Base-by-base conservation (phyloP, 1,140 invertebrate genomes). In the Ips typographus region DNA sequence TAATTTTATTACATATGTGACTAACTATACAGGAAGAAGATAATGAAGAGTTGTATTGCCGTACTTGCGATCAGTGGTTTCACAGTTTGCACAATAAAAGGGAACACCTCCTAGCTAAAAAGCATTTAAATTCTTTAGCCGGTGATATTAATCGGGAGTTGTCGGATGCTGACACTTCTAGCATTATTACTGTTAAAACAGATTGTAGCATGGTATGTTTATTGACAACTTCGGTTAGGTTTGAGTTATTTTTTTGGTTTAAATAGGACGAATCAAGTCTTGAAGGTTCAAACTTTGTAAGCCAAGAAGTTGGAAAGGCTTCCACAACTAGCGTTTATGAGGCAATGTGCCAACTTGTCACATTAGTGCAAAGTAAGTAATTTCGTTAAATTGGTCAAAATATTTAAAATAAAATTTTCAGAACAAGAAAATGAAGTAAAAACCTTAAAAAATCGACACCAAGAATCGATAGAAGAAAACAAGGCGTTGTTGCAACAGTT, bases 41-140 rank as follows among this genome's bases (percentile, higher is more conserved):
- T 72, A 83, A 84, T 77, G 83, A 84, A 77, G 83, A 84, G 73
- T 75, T 87, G 51, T 85, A 86, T 72, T 87, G 85, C 75, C 77
- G 82, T 52, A 83, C 84, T 6, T 87, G 85, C 78, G 83, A 86
- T 73, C 82, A 85, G 73, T 85, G 83, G 78, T 87, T 87, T 74
- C 85, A 82, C 67, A 84, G 83, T 65, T 72, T 85, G 39, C 85
- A 86, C 70, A 87, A 87, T 73, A 86, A 86, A 77, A 80, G 83
- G 58, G 85, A 86, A 75, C 85, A 87, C 77, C 78, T 87, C 63
- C 83, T 84, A 76, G 84, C 85, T 7, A 79, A 81, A 67, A 82
- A 84, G 65, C 85, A 87, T 76, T 78, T 85, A 59, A 83, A 85
- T 75, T 76, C 76, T 7, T 74, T 79, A n/a, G 78, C 77, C 4